Percentiles rank a stretch among this genome's conserved stretches.
Evolutionary conservation across 1,140 invertebrate species (phyloP).

Genomic region (Planococcus citri): DNA sequence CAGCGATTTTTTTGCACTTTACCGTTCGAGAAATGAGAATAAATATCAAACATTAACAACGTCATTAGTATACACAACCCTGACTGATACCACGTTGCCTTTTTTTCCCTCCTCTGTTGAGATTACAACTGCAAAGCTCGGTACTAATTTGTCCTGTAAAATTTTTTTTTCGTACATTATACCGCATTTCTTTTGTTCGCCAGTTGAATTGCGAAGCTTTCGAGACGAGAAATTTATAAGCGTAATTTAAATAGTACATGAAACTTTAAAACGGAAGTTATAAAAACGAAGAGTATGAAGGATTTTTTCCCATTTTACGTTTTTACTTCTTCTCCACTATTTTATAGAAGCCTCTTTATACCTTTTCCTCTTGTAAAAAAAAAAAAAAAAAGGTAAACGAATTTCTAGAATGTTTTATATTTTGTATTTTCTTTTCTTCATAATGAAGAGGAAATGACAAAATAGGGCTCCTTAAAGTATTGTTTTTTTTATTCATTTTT

Average conservation of each 20-base stretch:
- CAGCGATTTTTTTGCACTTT: background rate
- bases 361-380: background rate
- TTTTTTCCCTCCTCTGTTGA: background rate
- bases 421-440: background rate
- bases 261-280: background rate
- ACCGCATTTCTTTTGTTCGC: background rate
- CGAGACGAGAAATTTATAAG: background rate
- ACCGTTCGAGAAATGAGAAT: background rate
- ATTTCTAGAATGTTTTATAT: background rate
- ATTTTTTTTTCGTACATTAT: background rate
- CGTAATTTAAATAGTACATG: slow-evolving; percentile 1
- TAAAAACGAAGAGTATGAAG: background rate
- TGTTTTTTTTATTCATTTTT: background rate
- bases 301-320: background rate
- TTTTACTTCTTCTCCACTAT: background rate
- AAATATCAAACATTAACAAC: slow-evolving; percentile 8
- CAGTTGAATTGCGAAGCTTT: background rate
- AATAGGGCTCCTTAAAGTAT: background rate
- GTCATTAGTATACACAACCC: background rate
- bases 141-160: background rate
- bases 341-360: too few species aligned
- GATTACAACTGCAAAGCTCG: background rate
- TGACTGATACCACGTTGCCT: background rate
- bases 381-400: slow-evolving; percentile 7
- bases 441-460: slow-evolving; percentile 2